Evolutionary conservation across 2,113 vertebrate species (phyloP).

Genomic region (Phoenicopterus ruber): DNA sequence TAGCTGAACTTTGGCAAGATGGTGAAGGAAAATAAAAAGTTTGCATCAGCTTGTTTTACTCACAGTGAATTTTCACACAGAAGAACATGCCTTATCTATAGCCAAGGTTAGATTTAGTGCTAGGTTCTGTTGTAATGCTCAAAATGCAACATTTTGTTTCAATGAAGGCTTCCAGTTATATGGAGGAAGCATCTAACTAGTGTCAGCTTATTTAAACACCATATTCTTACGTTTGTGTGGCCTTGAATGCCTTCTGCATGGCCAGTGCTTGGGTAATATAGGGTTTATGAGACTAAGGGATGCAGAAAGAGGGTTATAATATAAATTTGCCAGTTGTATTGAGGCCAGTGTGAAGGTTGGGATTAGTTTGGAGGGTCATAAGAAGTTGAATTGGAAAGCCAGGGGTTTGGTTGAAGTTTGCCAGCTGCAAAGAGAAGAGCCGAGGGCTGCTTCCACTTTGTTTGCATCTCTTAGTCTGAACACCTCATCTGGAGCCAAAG

Average conservation of each 20-base stretch:
- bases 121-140: neutral
- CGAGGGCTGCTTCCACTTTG: neutral
- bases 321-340: constrained; percentile 28
- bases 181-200: constrained; percentile 10
- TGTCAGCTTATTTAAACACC: neutral
- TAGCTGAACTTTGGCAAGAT: neutral
- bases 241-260: neutral
- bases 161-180: neutral
- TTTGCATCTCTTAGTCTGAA: neutral
- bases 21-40: neutral
- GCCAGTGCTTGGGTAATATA: neutral
- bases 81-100: neutral
- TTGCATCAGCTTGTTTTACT: constrained; percentile 27
- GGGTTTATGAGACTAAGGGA: constrained; percentile 18
- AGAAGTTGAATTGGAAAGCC: constrained; percentile 20
- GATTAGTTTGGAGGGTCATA: neutral
- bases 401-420: neutral
- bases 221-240: neutral
- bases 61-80: neutral
- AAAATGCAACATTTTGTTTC: constrained; percentile 11
- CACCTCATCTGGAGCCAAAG: neutral
- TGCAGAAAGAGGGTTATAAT: neutral
- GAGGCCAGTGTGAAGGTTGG: neutral
- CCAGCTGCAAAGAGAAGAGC: neutral
- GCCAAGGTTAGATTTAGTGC: neutral